Conservation (phyloP, 2,888 invertebrate genomes). For the Agonopterix arenella region DNA sequence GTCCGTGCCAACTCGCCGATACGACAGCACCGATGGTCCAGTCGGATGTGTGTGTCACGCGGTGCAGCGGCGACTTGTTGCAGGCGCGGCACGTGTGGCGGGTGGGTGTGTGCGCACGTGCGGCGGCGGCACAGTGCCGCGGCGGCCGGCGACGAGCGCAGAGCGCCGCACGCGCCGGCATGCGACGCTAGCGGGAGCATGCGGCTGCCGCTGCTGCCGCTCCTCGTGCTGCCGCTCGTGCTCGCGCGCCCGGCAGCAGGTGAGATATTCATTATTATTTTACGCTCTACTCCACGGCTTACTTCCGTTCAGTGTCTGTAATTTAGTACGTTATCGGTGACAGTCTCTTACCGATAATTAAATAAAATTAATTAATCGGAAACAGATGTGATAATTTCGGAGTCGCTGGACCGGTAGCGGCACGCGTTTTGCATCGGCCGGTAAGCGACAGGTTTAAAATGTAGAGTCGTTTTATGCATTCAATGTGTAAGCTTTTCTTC, state of each 20-base stretch:
- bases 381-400: slow-evolving; percentile 22
- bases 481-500: slow-evolving; percentile 11
- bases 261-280: slow-evolving; percentile 24
- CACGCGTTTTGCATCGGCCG: slow-evolving; percentile 32
- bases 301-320: background rate
- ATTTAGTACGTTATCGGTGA: slow-evolving; percentile 4
- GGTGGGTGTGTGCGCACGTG: slow-evolving; percentile 26
- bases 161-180: slow-evolving; percentile 58
- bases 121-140: slow-evolving; percentile 33
- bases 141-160: slow-evolving; percentile 44
- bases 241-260: slow-evolving; percentile 70
- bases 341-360: slow-evolving; percentile 15
- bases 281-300: background rate
- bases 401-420: slow-evolving; percentile 38
- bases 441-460: slow-evolving; percentile 16
- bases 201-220: slow-evolving; percentile 71
- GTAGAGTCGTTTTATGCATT: slow-evolving; percentile 9
- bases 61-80: slow-evolving; percentile 30
- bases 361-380: slow-evolving; percentile 32
- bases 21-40: slow-evolving; percentile 42
- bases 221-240: slow-evolving; percentile 69
- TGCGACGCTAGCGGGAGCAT: slow-evolving; percentile 66
- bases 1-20: slow-evolving; percentile 58
- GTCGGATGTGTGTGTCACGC: slow-evolving; percentile 34
- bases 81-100: slow-evolving; percentile 31